Base-by-base conservation (phyloP, 2,888 invertebrate species). In the Brachynemurus nebulosus region DNA sequence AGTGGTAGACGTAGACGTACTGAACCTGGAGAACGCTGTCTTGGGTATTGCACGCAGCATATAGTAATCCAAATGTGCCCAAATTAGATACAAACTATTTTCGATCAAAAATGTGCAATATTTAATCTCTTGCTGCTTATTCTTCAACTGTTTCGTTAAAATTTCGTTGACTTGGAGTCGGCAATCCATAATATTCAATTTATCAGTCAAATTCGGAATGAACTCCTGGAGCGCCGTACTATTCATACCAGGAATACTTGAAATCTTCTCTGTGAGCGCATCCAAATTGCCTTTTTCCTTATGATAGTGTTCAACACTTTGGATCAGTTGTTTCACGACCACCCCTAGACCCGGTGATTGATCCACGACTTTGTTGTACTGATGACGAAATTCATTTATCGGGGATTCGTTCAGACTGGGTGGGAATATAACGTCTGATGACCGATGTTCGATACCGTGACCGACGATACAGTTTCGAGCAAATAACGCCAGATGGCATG, bases 31-130 rank as follows among this genome's bases (percentile, higher is more conserved):
- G 48, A 53, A 57, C 41, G 57, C 58, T 11, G 57, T 55, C 51
- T 58, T 61, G 14, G 75, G 70, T 42, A 76, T 69, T 1, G 77
- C 71, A 51, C 74, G 70, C 43, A 77, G 64, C 64, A 82, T 74
- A 56, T 79, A 80, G 56, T 77, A 78, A 53, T 83, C 77, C 41
- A 84, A 63, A 63, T 84, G 85, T 42, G 78, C 73, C 86, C 86
- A 86, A 49, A 86, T 67, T 48, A 88, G 69, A 57, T 82, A 81
- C 42, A 85, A 64, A 53, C 79, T 76, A 52, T 78, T 76, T 57
- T 84, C 81, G 17, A 80, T 74, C 45, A 83, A 78, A 56, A 76
- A 75, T 40, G 72, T 67, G 56, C 76, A 71, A 56, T 74, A 69
- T 53, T 70, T 71, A 53, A 79, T 67, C 59, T 77, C 75, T 45